Conservation (phyloP, 2,113 vertebrate genomes). For the Mastomys natalensis region DNA sequence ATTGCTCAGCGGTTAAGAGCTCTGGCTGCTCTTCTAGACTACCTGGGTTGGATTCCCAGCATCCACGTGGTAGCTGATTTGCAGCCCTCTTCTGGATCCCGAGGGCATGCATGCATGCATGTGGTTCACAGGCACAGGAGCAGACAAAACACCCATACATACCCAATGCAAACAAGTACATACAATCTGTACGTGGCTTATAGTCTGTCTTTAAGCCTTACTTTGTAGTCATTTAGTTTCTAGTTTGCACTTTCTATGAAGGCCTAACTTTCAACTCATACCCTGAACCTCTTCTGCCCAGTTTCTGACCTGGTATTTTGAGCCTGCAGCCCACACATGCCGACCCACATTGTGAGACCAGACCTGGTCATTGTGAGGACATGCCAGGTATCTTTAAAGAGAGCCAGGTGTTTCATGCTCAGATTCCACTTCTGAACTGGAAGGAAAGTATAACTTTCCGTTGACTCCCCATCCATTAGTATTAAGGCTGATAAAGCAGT, state of each 20-base stretch:
- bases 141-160: neutral
- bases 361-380: neutral
- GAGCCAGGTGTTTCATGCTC: neutral
- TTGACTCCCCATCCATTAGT: neutral
- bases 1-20: neutral
- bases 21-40: neutral
- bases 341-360: too few relatives aligned
- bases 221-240: neutral
- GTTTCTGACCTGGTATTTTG: neutral
- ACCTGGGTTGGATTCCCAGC: neutral
- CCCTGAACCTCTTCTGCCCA: neutral
- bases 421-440: neutral
- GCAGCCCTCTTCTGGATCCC: neutral
- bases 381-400: neutral
- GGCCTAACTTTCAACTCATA: neutral
- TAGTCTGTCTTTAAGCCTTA: conserved; percentile 18
- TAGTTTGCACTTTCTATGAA: neutral
- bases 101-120: neutral
- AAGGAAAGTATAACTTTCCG: neutral
- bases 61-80: neutral
- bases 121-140: neutral
- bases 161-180: neutral
- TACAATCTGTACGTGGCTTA: neutral
- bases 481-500: conserved; percentile 22
- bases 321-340: neutral